These are phyloP conservation scores for Penaeus monodon DNA, from an alignment of 2,888 invertebrate species.

Conservation along the genomic window DNA sequence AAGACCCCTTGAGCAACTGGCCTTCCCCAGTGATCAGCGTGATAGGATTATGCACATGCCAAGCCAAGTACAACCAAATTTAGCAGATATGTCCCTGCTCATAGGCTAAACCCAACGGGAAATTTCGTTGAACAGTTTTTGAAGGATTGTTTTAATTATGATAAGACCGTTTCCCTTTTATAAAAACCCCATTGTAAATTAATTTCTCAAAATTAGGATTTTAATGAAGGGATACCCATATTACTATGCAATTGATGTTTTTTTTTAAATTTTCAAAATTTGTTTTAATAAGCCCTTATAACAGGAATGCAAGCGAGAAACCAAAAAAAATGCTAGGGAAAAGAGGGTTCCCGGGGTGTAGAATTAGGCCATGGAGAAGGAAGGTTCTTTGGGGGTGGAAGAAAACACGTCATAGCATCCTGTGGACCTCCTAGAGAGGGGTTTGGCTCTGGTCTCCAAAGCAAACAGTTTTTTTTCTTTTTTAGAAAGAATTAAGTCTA, in stretches of 20 bases:
- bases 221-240: too few species aligned
- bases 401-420: conserved; percentile 99
- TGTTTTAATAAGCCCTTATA: not conserved
- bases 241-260: not conserved
- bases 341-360: conserved; percentile 97
- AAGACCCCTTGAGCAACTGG: conserved; percentile 63
- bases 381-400: conserved; percentile 81
- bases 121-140: conserved; percentile 97
- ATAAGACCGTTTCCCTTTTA: not conserved
- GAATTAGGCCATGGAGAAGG: conserved; percentile 91
- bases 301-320: conserved; percentile 92
- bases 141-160: conserved; percentile 75
- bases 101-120: conserved; percentile 95
- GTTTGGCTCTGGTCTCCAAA: conserved; percentile 97
- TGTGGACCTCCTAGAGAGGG: conserved; percentile 97
- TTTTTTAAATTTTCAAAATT: not conserved
- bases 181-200: too few species aligned
- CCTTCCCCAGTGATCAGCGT: conserved; percentile 60
- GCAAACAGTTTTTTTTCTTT: conserved; percentile 79
- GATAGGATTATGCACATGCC: conserved; percentile 60
- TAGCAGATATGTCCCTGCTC: conserved; percentile 77
- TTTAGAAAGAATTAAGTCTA: too few species aligned
- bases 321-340: conserved; percentile 97
- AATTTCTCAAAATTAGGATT: too few species aligned
- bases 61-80: conserved; percentile 60